These are phyloP conservation scores for Pseudomugil gertrudae DNA, from an alignment of 2,797 vertebrate species.

Conservation along the genomic window DNA sequence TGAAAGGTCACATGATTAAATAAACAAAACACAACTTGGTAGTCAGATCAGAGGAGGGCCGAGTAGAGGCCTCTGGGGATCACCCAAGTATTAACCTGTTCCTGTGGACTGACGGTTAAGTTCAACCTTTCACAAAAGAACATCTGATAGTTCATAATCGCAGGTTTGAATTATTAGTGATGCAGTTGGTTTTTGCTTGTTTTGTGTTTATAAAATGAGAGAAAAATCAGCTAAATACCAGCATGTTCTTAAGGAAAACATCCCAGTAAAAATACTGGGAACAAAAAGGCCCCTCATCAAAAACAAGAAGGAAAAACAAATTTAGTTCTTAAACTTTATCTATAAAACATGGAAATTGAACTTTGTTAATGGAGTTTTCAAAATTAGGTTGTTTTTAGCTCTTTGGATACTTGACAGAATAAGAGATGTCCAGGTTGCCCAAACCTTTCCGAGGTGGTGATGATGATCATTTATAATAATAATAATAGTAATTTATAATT, in stretches of 20 bases:
- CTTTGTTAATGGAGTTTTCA: background rate
- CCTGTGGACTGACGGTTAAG: background rate
- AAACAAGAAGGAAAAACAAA: background rate
- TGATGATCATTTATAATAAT: no score
- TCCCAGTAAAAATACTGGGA: background rate
- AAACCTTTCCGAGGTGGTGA: background rate
- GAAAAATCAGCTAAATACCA: background rate
- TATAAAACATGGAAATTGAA: no score
- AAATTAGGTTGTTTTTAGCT: background rate
- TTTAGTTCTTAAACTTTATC: background rate
- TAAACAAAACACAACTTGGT: no score
- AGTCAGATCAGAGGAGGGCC: no score
- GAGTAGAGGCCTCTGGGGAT: background rate
- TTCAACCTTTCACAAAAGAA: background rate
- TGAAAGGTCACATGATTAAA: background rate
- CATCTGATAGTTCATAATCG: background rate
- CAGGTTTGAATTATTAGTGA: background rate
- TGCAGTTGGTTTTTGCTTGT: background rate
- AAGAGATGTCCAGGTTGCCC: background rate
- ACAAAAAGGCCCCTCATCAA: background rate
- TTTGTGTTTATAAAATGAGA: no score
- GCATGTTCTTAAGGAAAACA: background rate
- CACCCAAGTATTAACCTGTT: background rate
- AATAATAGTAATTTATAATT: no score
- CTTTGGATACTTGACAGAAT: background rate